Evolutionary conservation across 2,888 invertebrate genomes (phyloP).

Genomic region (Agrenia bidenticulata): DNA sequence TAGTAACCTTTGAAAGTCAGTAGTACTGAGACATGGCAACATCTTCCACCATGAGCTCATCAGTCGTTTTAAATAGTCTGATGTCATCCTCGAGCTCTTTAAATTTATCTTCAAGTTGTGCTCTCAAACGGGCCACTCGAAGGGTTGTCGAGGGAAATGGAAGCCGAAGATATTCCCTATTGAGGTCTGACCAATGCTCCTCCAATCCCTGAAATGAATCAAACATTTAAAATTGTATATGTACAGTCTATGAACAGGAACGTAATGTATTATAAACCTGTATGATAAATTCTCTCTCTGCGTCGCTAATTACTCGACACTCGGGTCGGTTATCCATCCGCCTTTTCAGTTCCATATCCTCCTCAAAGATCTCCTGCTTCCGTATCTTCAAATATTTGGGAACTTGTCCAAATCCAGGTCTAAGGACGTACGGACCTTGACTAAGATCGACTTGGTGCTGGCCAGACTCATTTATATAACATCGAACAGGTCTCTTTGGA

Average conservation of each 20-base stretch:
- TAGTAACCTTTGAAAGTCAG: no score
- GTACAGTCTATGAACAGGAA: no score
- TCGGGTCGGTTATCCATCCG: no score
- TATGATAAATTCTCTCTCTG: not conserved
- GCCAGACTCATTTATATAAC: constrained; percentile 27
- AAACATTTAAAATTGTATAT: constrained; percentile 1
- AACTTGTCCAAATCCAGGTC: constrained; percentile 36
- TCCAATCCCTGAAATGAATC: constrained; percentile 19
- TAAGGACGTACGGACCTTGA: constrained; percentile 28
- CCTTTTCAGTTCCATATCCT: constrained; percentile 18
- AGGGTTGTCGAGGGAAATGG: constrained; percentile 10
- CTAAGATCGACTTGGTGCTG: constrained; percentile 23
- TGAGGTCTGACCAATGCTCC: constrained; percentile 24
- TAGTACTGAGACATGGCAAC: no score
- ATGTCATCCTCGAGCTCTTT: constrained; percentile 32
- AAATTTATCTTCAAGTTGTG: constrained; percentile 23
- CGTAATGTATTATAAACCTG: not conserved
- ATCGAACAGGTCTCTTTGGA: constrained; percentile 20
- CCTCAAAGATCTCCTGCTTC: constrained; percentile 25
- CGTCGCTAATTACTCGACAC: no score
- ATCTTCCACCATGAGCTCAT: no score
- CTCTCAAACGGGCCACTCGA: constrained; percentile 12
- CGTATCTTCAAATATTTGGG: constrained; percentile 30
- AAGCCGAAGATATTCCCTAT: constrained; percentile 16
- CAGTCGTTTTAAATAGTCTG: constrained; percentile 20